Evolutionary conservation across 2,888 invertebrate species (phyloP).

Genomic region (Antheraea assamensis): DNA sequence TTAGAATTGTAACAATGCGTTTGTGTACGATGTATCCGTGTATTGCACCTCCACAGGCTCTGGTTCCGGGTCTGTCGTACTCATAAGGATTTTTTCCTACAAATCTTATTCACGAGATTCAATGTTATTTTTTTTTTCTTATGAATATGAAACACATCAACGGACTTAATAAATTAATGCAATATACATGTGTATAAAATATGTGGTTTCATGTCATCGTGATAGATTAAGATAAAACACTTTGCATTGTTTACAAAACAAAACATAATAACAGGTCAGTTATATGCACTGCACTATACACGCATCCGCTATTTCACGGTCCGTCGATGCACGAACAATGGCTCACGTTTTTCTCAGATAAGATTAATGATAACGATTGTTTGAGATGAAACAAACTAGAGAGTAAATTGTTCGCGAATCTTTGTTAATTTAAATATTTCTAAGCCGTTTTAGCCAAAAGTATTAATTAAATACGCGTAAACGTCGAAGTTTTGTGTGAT

Average conservation of each 20-base stretch:
- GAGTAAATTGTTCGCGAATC: not conserved
- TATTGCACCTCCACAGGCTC: no score
- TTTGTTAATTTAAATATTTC: not conserved
- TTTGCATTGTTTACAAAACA: conserved; percentile 8
- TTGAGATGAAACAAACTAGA: not conserved
- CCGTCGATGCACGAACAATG: conserved; percentile 5
- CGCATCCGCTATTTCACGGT: conserved; percentile 14
- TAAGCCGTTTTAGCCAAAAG: not conserved
- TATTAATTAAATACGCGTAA: not conserved
- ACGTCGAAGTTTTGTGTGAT: no score
- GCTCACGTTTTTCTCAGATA: not conserved
- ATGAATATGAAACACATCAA: conserved; percentile 6
- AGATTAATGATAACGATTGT: conserved; percentile 3
- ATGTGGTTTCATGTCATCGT: not conserved
- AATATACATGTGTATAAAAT: not conserved
- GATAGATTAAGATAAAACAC: conserved; percentile 1
- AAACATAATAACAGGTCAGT: conserved; percentile 1
- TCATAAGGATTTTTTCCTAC: no score
- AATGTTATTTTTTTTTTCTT: no score
- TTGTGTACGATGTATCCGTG: no score
- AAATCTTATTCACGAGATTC: no score
- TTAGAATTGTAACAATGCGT: no score
- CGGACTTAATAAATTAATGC: not conserved
- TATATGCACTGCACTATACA: not conserved
- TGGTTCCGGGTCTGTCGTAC: no score